Conservation (phyloP, 1,140 invertebrate genomes). For the Globodera ellingtonae region DNA sequence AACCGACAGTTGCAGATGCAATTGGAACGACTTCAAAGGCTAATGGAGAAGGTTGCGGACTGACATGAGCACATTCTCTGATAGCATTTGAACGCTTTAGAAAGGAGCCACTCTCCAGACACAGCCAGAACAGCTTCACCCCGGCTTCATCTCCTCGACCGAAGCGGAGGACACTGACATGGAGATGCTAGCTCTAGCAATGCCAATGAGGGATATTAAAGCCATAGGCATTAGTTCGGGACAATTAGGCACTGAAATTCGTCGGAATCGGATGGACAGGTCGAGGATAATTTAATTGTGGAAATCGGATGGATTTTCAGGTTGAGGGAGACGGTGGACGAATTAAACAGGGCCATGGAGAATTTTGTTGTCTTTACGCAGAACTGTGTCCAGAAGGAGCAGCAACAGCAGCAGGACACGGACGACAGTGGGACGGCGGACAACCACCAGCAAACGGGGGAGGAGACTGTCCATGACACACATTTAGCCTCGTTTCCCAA, state of each 20-base stretch:
- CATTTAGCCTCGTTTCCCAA: neutral
- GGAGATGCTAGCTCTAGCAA: slow-evolving; percentile 31
- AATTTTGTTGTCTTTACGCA: slow-evolving; percentile 43
- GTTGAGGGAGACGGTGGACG: slow-evolving; percentile 40
- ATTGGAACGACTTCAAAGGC: slow-evolving; percentile 55
- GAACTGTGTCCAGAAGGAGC: slow-evolving; percentile 11
- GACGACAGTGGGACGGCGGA: slow-evolving; percentile 13
- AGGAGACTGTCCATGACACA: neutral
- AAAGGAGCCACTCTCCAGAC: slow-evolving; percentile 5
- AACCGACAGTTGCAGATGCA: slow-evolving; percentile 61
- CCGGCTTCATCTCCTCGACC: slow-evolving; percentile 35
- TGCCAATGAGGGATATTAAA: slow-evolving; percentile 19
- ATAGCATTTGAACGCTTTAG: neutral
- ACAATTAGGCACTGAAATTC: slow-evolving; percentile 39
- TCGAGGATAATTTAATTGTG: neutral
- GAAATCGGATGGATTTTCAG: slow-evolving; percentile 2
- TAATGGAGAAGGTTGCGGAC: slow-evolving; percentile 40
- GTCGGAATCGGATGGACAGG: slow-evolving; percentile 50
- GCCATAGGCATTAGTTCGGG: slow-evolving; percentile 18
- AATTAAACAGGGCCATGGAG: slow-evolving; percentile 46
- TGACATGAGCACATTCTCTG: slow-evolving; percentile 11
- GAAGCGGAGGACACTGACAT: slow-evolving; percentile 44
- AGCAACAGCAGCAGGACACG: slow-evolving; percentile 16
- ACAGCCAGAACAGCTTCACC: slow-evolving; percentile 7
- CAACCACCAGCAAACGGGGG: neutral